Evolutionary conservation across 2,888 invertebrate species (phyloP).

Genomic region (Phengaris alcon): DNA sequence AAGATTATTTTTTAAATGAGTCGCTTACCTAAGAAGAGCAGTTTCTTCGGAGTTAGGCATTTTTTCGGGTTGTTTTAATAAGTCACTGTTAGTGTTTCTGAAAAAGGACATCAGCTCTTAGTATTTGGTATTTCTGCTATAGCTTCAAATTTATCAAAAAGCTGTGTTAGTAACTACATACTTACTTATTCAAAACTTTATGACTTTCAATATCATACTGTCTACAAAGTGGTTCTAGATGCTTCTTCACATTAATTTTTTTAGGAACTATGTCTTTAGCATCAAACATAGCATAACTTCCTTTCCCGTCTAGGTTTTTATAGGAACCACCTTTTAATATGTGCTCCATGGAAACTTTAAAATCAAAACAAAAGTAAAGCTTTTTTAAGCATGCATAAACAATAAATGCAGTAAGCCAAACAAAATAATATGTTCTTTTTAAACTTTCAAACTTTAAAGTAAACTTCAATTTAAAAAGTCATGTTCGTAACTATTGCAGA

Average conservation of each 20-base stretch:
- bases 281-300: slow-evolving; percentile 16
- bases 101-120: slow-evolving; percentile 6
- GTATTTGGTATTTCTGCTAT: background rate
- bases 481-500: slow-evolving; percentile 5
- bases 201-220: slow-evolving; percentile 33
- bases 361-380: slow-evolving; percentile 49
- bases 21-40: slow-evolving; percentile 90
- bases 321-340: slow-evolving; percentile 81
- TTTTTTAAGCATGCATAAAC: slow-evolving; percentile 34
- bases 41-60: slow-evolving; percentile 92
- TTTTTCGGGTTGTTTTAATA: slow-evolving; percentile 54
- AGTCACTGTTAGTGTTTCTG: slow-evolving; percentile 12
- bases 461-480: slow-evolving; percentile 11
- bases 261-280: background rate
- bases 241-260: slow-evolving; percentile 50
- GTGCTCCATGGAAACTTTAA: slow-evolving; percentile 80
- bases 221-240: slow-evolving; percentile 48
- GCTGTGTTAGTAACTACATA: slow-evolving; percentile 37
- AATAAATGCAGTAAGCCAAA: background rate
- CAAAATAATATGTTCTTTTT: background rate
- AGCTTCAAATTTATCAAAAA: background rate
- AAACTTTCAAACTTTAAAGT: slow-evolving; percentile 24
- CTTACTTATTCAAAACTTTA: slow-evolving; percentile 47
- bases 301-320: slow-evolving; percentile 77
- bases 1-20: slow-evolving; percentile 3